Base-by-base conservation (phyloP, 2,888 invertebrate species). In the Scaptomyza cyrtandrae region DNA sequence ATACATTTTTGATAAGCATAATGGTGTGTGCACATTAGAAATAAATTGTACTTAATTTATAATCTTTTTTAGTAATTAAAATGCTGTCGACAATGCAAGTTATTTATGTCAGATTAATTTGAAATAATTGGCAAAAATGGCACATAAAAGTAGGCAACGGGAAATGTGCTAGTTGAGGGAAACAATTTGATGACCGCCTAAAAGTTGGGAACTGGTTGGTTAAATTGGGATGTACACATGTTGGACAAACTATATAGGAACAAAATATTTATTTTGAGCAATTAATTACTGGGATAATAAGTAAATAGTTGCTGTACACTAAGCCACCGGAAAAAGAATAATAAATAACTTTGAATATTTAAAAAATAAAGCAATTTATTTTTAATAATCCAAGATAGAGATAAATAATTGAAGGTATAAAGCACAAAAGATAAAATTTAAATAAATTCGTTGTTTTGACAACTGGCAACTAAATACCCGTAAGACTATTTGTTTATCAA, bases 1-100 rank as follows among this genome's bases (percentile, higher is more conserved):
- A n/a, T 31, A 16, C n/a, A 54, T 54, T 53, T 54, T 39, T n/a
- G 13, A 59, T 53, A 29, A 50, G 24, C n/a, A 10, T n/a, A n/a
- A n/a, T n/a, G 11, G 5, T 24, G n/a, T 37, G 6, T 24, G 11
- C 11, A 53, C 10, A 45, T 35, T 14, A 11, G n/a, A 44, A 53
- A 35, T 33, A 0, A 33, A 41, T 52, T 53, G 10, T 19, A 48
- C 35, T 19, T 13, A 4, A 19, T 24, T 31, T 7, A 24, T 16
- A 14, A 35, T 0, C n/a, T 0, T 11, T 44, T 55, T 35, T 16
- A 9, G 19, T 19, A 19, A 55, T 44, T 33, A 24, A 24, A 33
- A 35, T 24, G 50, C 33, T 19, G 50, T 50, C 35, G n/a, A 3
- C 19, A 50, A 39, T 13, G 39, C 11, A 7, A 13, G 5, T 27